Percentiles rank a stretch among this genome's conserved stretches.
These are phyloP conservation scores for Apamea monoglypha DNA, from an alignment of 2,888 invertebrate genomes.

Conservation along the genomic window DNA sequence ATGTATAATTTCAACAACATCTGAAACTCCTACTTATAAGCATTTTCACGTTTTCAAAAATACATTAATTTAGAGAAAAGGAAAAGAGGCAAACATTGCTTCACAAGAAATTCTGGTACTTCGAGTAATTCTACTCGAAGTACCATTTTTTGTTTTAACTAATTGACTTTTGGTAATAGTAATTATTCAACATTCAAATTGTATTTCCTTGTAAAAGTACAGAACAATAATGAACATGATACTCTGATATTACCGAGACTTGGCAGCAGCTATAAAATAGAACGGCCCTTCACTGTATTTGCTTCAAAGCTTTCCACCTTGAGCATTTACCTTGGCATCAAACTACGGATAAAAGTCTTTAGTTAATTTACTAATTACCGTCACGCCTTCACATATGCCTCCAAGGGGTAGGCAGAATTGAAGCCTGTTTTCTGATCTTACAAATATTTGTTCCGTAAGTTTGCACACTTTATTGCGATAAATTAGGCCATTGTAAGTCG, in stretches of 20 bases:
- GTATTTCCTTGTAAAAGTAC: neutral
- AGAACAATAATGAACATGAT: neutral
- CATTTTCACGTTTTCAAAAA: neutral
- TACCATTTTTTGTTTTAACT: neutral
- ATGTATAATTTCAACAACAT: neutral
- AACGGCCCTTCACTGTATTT: slow-evolving; percentile 60
- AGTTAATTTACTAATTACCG: slow-evolving; percentile 33
- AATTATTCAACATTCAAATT: neutral
- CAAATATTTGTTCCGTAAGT: neutral
- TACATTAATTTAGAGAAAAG: neutral
- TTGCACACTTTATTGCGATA: too few species aligned
- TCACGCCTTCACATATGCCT: slow-evolving; percentile 12
- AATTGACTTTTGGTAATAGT: neutral
- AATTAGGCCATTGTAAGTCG: neutral
- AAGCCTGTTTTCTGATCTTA: too few species aligned
- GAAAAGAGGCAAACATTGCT: neutral
- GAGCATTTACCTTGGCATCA: slow-evolving; percentile 44
- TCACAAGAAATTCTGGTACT: neutral
- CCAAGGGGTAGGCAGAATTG: neutral
- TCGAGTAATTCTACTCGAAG: neutral
- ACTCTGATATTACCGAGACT: neutral
- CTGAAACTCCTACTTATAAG: neutral
- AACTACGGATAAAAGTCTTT: slow-evolving; percentile 38
- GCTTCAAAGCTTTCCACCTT: slow-evolving; percentile 48
- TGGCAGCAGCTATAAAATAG: slow-evolving; percentile 26